phyloP scores from a whole-genome alignment of 2,113 vertebrate genomes.

The Thamnaconus septentrionalis region DNA sequence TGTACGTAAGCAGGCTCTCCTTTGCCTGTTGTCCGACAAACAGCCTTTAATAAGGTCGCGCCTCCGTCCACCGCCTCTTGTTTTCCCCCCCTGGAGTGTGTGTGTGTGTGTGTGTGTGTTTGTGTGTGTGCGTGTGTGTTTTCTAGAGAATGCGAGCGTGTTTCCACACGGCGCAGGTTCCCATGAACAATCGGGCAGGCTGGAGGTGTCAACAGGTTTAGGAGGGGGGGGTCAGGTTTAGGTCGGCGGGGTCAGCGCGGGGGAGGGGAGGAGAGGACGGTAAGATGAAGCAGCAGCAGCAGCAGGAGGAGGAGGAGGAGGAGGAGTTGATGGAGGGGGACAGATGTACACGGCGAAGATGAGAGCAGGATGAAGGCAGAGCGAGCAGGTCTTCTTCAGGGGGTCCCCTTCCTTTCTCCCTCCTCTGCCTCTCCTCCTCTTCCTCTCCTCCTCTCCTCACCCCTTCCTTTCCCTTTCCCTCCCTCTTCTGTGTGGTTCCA shows the following conservation, averaged over 20 bases:
- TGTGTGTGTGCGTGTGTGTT: slow-evolving; percentile 3
- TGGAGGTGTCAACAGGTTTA: slow-evolving; percentile 63
- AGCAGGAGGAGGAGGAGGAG: slow-evolving; percentile 12
- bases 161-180: slow-evolving; percentile 43
- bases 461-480: too few species aligned
- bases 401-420: too few species aligned
- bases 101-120: neutral
- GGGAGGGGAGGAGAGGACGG: slow-evolving; percentile 48
- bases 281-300: slow-evolving; percentile 31
- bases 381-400: slow-evolving; percentile 38
- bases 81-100: neutral
- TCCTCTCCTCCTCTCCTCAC: too few species aligned
- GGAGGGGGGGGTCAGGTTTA: slow-evolving; percentile 46
- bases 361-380: slow-evolving; percentile 46
- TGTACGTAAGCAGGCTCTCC: too few species aligned
- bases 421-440: too few species aligned
- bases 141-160: neutral
- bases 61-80: slow-evolving; percentile 19
- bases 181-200: slow-evolving; percentile 73
- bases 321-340: slow-evolving; percentile 55
- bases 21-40: too few species aligned
- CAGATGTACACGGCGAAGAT: slow-evolving; percentile 65
- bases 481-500: too few species aligned
- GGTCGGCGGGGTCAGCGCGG: slow-evolving; percentile 56
- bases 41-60: too few species aligned